Evolutionary conservation across 2,888 invertebrate species (phyloP).

Genomic region (Dione juno): DNA sequence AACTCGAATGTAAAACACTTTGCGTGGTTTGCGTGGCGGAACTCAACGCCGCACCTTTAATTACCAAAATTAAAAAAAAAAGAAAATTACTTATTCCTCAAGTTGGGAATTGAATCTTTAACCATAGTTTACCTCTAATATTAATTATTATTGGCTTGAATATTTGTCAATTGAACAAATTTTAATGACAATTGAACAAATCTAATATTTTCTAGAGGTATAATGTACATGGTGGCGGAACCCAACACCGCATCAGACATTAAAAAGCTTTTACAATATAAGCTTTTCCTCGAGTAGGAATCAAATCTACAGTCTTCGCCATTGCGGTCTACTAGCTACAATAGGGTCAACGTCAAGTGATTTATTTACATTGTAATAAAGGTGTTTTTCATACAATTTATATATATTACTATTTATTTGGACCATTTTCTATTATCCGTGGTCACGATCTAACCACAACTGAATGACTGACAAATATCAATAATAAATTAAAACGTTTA

Average conservation of each 20-base stretch:
- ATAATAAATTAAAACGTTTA: not conserved
- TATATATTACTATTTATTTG: conserved; percentile 1
- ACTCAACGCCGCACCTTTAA: not conserved
- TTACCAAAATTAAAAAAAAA: too few species aligned
- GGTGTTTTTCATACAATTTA: not conserved
- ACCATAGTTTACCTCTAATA: too few species aligned
- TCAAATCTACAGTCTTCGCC: not conserved
- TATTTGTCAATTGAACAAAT: too few species aligned
- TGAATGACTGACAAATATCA: conserved; percentile 7
- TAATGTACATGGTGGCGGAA: not conserved
- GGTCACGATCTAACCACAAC: conserved; percentile 15
- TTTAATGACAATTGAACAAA: too few species aligned
- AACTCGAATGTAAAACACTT: not conserved
- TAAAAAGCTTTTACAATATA: not conserved
- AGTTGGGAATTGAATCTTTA: too few species aligned
- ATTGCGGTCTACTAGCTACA: not conserved
- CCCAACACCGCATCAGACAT: not conserved
- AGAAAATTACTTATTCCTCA: too few species aligned
- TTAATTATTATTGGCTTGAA: too few species aligned
- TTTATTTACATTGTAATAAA: too few species aligned
- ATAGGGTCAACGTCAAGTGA: too few species aligned
- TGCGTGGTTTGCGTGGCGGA: not conserved
- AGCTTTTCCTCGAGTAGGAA: not conserved
- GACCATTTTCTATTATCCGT: conserved; percentile 4
- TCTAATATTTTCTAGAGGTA: too few species aligned